Base-by-base conservation (phyloP, 2,113 vertebrate genomes). In the Grantiella picta region DNA sequence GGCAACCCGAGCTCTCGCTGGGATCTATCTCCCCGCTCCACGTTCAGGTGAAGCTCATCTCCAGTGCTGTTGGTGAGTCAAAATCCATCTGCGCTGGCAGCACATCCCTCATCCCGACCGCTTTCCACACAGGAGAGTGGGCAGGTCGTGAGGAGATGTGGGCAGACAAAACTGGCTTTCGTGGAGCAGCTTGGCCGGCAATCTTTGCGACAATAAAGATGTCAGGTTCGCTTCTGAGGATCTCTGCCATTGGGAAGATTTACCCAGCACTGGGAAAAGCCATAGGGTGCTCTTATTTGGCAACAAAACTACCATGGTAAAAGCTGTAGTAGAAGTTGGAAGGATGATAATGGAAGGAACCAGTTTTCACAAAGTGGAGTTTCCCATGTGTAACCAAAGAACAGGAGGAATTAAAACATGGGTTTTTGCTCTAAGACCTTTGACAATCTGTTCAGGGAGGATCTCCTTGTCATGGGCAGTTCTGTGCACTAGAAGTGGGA, bases 51-150 rank as follows among this genome's bases (percentile, higher is more conserved):
- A n/a, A 53, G 13, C 5, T 52, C 20, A 0, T 53, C 18, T 15
- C 27, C 9, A 0, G 3, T 8, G 27, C 35, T 27, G 10, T 3
- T 15, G 57, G n/a, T 11, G 70, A 42, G 54, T 27, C 11, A 29
- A 70, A 82, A 86, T 25, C 31, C 25, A 3, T 14, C n/a, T 25
- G 38, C 0, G 0, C 23, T 69, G 10, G 49, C 29, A 36, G 1
- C 3, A 1, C 35, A 3, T 72, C 63, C 38, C 33, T 47, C 3
- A 1, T 42, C 10, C 18, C 9, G 2, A 5, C 36, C 0, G 0
- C 21, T 66, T 71, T 49, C 17, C 20, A 10, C 28, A 2, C 5
- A 5, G 19, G 16, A 44, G 15, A 49, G 75, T 2, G 0, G 31
- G 36, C n/a, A 14, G 22, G 1, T 57, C 1, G 6, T 3, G 3